phyloP scores from a whole-genome alignment of 2,797 vertebrate species.

The Phrynocephalus forsythii region DNA sequence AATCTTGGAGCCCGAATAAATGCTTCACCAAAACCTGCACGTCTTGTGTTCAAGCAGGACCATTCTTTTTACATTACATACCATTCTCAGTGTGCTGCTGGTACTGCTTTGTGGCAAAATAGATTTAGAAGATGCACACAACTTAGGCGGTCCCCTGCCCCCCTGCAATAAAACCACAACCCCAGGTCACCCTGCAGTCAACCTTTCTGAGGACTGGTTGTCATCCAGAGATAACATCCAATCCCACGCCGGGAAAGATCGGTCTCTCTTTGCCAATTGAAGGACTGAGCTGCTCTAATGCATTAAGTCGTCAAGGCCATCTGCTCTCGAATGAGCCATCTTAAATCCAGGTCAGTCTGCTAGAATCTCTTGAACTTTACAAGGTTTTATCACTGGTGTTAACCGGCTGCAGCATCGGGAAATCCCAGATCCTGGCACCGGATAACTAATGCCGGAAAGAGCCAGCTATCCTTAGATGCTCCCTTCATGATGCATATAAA shows the following conservation, averaged over 20 bases:
- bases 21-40: neutral
- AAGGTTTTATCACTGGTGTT: slow-evolving; percentile 38
- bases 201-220: slow-evolving; percentile 18
- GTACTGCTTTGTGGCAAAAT: slow-evolving; percentile 1
- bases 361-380: neutral
- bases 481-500: neutral
- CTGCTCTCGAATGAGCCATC: slow-evolving; percentile 22
- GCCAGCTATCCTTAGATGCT: neutral
- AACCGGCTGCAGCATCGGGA: rapidly evolving
- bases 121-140: neutral
- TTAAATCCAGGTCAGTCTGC: slow-evolving; percentile 42
- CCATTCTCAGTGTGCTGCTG: neutral
- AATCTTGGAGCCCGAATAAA: neutral
- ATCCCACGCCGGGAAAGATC: rapidly evolving
- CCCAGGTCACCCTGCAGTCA: rapidly evolving
- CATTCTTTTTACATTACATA: neutral
- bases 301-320: slow-evolving; percentile 47
- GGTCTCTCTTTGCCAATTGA: slow-evolving; percentile 23
- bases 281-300: slow-evolving; percentile 21
- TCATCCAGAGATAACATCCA: slow-evolving; percentile 42
- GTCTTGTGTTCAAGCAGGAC: neutral
- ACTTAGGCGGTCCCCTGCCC: neutral
- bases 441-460: neutral
- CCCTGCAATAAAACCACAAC: neutral
- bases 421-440: neutral